A percentile compares a stretch with the other conserved stretches of the same genome.
Conservation (phyloP, 1,140 invertebrate genomes). For the Gonioctena quinquepunctata region DNA sequence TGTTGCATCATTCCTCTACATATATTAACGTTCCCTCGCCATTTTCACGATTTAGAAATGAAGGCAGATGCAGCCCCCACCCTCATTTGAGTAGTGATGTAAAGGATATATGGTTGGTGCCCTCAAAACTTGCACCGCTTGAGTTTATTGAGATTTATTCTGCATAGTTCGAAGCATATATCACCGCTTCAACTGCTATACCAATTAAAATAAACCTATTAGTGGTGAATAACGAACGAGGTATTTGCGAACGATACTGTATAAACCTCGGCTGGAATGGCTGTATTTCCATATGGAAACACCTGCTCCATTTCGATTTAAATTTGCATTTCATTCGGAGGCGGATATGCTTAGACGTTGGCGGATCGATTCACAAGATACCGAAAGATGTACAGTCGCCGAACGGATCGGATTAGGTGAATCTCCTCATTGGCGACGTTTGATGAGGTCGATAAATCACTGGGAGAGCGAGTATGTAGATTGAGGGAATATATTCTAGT, state of each 20-base stretch:
- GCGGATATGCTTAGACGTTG: background rate
- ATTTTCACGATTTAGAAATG: too few relatives aligned
- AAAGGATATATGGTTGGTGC: too few relatives aligned
- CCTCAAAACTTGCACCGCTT: too few relatives aligned
- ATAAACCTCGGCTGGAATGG: background rate
- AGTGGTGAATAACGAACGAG: too few relatives aligned
- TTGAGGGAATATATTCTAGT: background rate
- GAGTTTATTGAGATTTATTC: too few relatives aligned
- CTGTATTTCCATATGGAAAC: background rate
- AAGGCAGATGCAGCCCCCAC: too few relatives aligned
- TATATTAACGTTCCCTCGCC: too few relatives aligned
- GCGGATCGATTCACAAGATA: background rate
- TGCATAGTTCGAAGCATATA: too few relatives aligned
- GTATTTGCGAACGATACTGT: background rate
- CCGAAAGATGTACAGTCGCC: background rate
- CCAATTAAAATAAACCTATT: too few relatives aligned
- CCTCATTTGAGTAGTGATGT: too few relatives aligned
- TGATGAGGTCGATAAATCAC: background rate
- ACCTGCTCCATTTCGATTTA: background rate
- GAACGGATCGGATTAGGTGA: background rate
- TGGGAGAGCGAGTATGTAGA: background rate
- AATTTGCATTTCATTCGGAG: background rate
- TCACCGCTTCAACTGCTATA: too few relatives aligned
- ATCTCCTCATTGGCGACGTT: background rate
- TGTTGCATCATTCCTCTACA: too few relatives aligned